Evolutionary conservation across 2,113 vertebrate genomes (phyloP).

Genomic region (Prunella fulvescens): DNA sequence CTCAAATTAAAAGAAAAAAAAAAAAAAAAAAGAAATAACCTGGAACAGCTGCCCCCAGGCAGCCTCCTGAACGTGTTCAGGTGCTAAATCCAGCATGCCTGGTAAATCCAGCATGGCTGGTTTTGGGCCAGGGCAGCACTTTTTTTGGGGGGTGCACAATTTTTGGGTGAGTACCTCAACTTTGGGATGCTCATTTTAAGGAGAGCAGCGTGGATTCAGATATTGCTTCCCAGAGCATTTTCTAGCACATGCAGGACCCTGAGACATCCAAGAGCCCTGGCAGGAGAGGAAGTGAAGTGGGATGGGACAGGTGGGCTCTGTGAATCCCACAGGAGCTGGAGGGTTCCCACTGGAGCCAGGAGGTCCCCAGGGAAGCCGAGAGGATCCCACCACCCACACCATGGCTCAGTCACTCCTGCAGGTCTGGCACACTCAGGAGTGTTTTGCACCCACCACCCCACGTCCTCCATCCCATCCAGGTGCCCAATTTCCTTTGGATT

Average conservation of each 20-base stretch:
- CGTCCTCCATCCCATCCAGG: neutral
- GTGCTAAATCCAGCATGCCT: neutral
- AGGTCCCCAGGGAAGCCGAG: neutral
- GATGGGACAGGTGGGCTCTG: neutral
- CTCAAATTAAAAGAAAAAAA: neutral
- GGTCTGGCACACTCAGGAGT: neutral
- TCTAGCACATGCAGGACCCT: accelerated
- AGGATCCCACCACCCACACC: neutral
- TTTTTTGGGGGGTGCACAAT: neutral
- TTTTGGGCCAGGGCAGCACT: neutral
- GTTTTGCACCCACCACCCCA: accelerated
- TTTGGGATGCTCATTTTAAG: neutral
- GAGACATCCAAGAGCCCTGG: neutral
- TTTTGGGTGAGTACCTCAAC: no score
- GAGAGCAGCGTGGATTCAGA: accelerated
- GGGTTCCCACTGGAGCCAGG: neutral
- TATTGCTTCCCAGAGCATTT: neutral
- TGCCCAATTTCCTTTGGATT: neutral
- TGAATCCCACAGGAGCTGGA: neutral
- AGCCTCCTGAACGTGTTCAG: accelerated
- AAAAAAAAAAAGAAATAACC: neutral
- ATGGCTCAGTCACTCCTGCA: neutral
- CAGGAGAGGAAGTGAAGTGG: neutral
- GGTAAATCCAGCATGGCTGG: neutral
- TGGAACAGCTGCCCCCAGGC: neutral